phyloP scores from a whole-genome alignment of 30 jellyfish, hydroid and myxozoan genomes.

The Cassiopea xamachana region DNA sequence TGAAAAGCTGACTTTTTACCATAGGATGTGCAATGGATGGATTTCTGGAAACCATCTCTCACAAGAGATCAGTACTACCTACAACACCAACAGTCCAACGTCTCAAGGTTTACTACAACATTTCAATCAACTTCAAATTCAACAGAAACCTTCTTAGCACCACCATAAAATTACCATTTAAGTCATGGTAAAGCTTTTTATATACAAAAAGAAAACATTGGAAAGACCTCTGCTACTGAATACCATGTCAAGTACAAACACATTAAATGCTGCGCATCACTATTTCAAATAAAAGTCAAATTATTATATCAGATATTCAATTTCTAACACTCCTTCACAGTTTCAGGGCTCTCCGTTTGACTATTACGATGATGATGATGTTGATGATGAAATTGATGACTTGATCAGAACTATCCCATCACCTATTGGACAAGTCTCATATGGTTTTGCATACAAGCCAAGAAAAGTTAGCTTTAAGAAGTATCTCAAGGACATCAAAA shows the following conservation, averaged over 20 bases:
- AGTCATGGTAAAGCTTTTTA: no score
- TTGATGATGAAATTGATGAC: slow-evolving; percentile 18
- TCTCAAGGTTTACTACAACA: slow-evolving; percentile 28
- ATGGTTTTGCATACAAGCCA: slow-evolving; percentile 34
- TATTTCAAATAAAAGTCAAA: no score
- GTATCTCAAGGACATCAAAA: slow-evolving; percentile 16
- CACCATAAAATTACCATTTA: background rate
- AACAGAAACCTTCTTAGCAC: background rate
- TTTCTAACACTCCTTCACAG: background rate
- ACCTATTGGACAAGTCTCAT: background rate
- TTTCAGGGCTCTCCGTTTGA: background rate
- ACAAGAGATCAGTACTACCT: slow-evolving; percentile 30
- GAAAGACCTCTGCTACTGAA: no score
- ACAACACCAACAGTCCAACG: slow-evolving; percentile 54
- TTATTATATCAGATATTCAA: no score
- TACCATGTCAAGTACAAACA: no score
- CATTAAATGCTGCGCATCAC: no score
- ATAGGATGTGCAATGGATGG: slow-evolving; percentile 63
- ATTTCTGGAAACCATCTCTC: slow-evolving; percentile 32
- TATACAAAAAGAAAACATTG: no score
- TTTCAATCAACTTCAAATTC: background rate
- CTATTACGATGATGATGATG: background rate
- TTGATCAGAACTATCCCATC: background rate
- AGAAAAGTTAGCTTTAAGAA: slow-evolving; percentile 45
- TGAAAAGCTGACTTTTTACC: background rate